These are phyloP conservation scores for Cebidichthys violaceus DNA, from an alignment of 2,113 vertebrate species.

Conservation along the genomic window DNA sequence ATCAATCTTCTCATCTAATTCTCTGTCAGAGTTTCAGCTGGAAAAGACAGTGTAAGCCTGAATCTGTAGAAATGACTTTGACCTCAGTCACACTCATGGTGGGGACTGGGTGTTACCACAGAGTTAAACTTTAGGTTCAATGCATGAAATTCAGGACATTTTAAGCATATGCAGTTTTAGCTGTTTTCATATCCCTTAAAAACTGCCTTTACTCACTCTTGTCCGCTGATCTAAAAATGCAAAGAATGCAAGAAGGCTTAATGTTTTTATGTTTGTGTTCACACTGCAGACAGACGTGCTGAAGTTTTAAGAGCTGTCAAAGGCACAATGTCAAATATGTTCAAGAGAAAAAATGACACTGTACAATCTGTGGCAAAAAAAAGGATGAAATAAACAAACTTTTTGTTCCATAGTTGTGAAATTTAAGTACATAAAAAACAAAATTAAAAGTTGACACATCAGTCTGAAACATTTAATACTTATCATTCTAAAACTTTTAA, in stretches of 20 bases:
- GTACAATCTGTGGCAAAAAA: neutral
- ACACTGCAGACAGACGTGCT: neutral
- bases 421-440: neutral
- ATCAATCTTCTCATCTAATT: neutral
- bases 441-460: neutral
- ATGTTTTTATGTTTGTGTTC: neutral
- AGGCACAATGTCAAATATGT: neutral
- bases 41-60: neutral
- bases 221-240: neutral
- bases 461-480: neutral
- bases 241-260: neutral
- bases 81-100: neutral
- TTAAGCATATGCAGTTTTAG: neutral
- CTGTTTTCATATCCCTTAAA: constrained; percentile 1
- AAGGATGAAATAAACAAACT: neutral
- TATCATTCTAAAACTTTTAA: neutral
- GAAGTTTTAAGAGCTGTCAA: constrained; percentile 11
- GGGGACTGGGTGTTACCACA: neutral
- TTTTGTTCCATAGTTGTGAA: neutral
- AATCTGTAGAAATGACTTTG: too few relatives aligned
- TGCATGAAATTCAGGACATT: neutral
- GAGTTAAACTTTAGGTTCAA: neutral
- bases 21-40: neutral
- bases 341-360: constrained; percentile 2
- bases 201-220: neutral